These are phyloP conservation scores for Drosophila paranaensis DNA, from an alignment of 2,888 invertebrate genomes.

Conservation along the genomic window DNA sequence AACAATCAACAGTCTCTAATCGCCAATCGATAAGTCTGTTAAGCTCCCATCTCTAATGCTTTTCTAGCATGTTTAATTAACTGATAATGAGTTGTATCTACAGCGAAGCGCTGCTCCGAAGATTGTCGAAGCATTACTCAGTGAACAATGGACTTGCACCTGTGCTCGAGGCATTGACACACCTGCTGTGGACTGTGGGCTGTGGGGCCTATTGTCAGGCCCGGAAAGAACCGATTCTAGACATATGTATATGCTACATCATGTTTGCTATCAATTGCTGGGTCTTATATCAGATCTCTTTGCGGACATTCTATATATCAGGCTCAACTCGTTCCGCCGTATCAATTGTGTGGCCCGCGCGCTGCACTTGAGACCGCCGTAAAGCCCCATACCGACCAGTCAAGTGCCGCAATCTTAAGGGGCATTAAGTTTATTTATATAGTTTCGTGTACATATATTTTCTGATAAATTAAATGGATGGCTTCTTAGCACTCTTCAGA, in stretches of 20 bases:
- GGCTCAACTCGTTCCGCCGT: slow-evolving; percentile 48
- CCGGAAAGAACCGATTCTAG: not conserved
- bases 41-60: slow-evolving; percentile 1
- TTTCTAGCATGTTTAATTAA: slow-evolving; percentile 48
- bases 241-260: not conserved
- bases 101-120: slow-evolving; percentile 14
- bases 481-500: slow-evolving; percentile 22
- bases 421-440: slow-evolving; percentile 61
- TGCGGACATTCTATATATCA: slow-evolving; percentile 2
- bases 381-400: slow-evolving; percentile 39
- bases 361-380: slow-evolving; percentile 44
- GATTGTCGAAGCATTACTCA: slow-evolving; percentile 27
- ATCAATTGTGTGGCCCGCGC: slow-evolving; percentile 42
- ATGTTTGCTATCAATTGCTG: slow-evolving; percentile 14
- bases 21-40: not conserved
- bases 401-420: slow-evolving; percentile 64
- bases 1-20: not conserved
- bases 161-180: slow-evolving; percentile 12
- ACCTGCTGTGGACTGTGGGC: not conserved
- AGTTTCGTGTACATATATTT: slow-evolving; percentile 34
- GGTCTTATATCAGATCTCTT: slow-evolving; percentile 17
- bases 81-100: slow-evolving; percentile 33
- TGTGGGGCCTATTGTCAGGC: slow-evolving; percentile 6
- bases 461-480: slow-evolving; percentile 70
- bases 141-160: slow-evolving; percentile 26